phyloP scores from a whole-genome alignment of 2,113 vertebrate genomes.

The Leptobrachium leishanense region DNA sequence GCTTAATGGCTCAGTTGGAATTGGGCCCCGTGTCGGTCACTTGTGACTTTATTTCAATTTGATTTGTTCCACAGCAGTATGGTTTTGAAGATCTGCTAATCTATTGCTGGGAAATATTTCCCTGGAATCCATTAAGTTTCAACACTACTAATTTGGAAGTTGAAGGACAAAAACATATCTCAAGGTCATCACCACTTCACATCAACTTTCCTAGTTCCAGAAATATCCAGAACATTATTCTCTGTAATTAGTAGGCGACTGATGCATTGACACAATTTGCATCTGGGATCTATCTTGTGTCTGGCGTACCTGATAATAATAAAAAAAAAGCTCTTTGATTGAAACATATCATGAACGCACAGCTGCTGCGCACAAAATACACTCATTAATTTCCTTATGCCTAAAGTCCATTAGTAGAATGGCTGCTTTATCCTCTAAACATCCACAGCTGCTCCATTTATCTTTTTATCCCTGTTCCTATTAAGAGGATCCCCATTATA shows the following conservation, averaged over 20 bases:
- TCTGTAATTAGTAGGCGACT: constrained; percentile 5
- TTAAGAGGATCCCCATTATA: not conserved
- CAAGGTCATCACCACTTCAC: not conserved
- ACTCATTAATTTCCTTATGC: constrained; percentile 13
- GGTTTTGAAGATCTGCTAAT: no score
- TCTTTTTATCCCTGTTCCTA: not conserved
- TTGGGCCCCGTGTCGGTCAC: no score
- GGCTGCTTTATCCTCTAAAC: not conserved
- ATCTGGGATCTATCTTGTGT: constrained; percentile 11
- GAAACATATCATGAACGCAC: constrained; percentile 5
- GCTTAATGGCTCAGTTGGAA: no score
- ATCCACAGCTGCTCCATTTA: constrained; percentile 3
- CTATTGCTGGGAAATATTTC: no score
- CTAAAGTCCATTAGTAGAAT: constrained; percentile 11
- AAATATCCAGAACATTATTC: constrained; percentile 4
- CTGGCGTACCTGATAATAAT: constrained; percentile 6
- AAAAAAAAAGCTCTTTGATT: constrained; percentile 12
- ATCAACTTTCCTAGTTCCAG: not conserved
- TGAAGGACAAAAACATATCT: not conserved
- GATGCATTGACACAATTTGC: constrained; percentile 12
- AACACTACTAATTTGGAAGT: no score
- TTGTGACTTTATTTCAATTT: no score
- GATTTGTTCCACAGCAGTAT: no score
- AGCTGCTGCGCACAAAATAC: constrained; percentile 5
- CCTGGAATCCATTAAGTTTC: no score